Evolutionary conservation across 2,888 invertebrate genomes (phyloP).

Genomic region (Watsonalla cultraria): DNA sequence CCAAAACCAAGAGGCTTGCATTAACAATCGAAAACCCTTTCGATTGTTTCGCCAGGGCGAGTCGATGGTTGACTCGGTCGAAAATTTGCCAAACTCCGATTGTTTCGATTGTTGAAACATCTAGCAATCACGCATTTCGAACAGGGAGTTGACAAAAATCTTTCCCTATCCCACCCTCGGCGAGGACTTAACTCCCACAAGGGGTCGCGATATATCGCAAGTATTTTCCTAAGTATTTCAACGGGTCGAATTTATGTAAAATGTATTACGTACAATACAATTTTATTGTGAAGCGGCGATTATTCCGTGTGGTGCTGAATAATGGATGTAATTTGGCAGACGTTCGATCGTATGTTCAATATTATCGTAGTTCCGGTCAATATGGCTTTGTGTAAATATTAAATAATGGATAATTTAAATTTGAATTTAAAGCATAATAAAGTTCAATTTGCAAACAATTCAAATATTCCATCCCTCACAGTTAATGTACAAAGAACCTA

Average conservation of each 20-base stretch:
- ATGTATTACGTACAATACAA: slow-evolving; percentile 14
- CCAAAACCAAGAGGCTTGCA: too few relatives aligned
- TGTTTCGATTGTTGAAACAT: too few relatives aligned
- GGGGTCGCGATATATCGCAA: slow-evolving; percentile 16
- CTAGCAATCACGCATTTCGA: not conserved
- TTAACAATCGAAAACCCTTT: too few relatives aligned
- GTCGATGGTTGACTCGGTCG: too few relatives aligned
- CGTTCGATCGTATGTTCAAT: not conserved
- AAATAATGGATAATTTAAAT: not conserved
- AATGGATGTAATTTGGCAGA: not conserved
- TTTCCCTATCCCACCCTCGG: slow-evolving; percentile 15
- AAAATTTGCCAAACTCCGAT: too few relatives aligned
- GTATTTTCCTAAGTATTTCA: slow-evolving; percentile 24
- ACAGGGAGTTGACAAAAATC: slow-evolving; percentile 28
- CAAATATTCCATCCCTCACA: too few relatives aligned
- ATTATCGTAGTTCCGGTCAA: not conserved
- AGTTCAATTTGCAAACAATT: too few relatives aligned
- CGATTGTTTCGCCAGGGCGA: too few relatives aligned
- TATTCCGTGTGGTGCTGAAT: not conserved
- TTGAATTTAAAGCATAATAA: too few relatives aligned
- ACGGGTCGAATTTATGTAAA: slow-evolving; percentile 14
- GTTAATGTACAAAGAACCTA: too few relatives aligned
- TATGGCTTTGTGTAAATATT: not conserved
- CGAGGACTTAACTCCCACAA: slow-evolving; percentile 12
- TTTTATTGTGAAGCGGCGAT: slow-evolving; percentile 10